Evolutionary conservation across 37 sponge, comb jelly and placozoan species (phyloP), one percentile per base, ranked within the genome.

Genomic region (Geodia barretti): DNA sequence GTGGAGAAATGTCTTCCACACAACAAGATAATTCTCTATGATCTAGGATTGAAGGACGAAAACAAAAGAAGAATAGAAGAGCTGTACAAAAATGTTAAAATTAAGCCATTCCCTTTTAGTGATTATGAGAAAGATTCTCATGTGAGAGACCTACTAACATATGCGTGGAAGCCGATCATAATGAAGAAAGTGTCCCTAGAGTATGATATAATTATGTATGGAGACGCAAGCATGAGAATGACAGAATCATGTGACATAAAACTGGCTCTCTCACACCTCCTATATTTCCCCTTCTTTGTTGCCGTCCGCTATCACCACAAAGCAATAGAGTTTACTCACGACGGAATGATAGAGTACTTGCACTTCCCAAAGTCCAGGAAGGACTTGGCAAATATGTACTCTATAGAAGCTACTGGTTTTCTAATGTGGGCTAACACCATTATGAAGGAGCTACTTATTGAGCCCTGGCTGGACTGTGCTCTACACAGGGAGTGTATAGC

Each of bases 151-250:
- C 62, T 82, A 40, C 28, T 41, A 0, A 62, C 36, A 2, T 34
- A 66, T 7, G 83, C 83, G 8, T 82, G 74, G 74, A 82, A 82
- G 43, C 54, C 69, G 0, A 29, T 74, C 2, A 23, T 39, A 73
- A 63, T 82, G 34, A 35, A 60, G 17, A 32, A 39, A 37, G 47
- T 73, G 30, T 11, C 74, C 28, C 39, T 14, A 32, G 62, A 73
- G 54, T 62, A 74, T 59, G 83, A 82, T 35, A 62, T 82, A 34
- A 60, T 82, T 17, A n/a, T 74, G 24, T 82, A 69, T 34, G 74
- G 76, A 37, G 83, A 82, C 60, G 37, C 83, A 17, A 82, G 83
- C 62, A 33, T 82, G 17, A 58, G 74, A 26, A 74, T 82, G 41
- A 23, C 4, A 20, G 8, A 36, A 11, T 47, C 79, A 25, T 30